Percentiles rank a stretch among this genome's conserved stretches.
Conservation (phyloP, 2,797 vertebrate genomes). For the Neostethus bicornis region DNA sequence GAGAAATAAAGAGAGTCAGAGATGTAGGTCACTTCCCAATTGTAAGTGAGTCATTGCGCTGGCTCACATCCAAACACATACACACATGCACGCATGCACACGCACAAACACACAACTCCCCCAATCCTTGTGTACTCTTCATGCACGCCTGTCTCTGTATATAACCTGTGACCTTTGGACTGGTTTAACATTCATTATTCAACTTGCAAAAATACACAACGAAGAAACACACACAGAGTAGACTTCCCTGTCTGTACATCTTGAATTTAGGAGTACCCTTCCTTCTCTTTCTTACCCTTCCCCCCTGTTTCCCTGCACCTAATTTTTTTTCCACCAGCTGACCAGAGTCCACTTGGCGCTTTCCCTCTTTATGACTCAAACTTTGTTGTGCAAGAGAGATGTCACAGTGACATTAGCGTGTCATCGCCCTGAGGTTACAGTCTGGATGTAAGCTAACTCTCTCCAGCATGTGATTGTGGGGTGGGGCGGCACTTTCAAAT, state of each 20-base stretch:
- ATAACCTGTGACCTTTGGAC: constrained; percentile 65
- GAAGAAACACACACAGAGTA: constrained; percentile 13
- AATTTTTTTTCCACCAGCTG: constrained; percentile 13
- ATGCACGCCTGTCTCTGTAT: constrained; percentile 27
- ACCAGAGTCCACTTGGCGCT: constrained; percentile 20
- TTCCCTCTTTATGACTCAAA: constrained; percentile 26
- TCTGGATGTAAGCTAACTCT: constrained; percentile 1
- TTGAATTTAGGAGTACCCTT: constrained; percentile 36
- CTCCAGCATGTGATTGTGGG: constrained; percentile 8
- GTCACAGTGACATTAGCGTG: constrained; percentile 37
- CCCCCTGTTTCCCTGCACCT: background rate
- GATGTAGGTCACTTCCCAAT: constrained; percentile 76
- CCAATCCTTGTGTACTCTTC: background rate
- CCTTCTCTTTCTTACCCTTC: constrained; percentile 18
- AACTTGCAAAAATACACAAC: constrained; percentile 26
- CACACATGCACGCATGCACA: constrained; percentile 18
- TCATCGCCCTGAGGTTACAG: constrained; percentile 17
- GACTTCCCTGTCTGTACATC: constrained; percentile 36
- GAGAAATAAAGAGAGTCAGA: constrained; percentile 59
- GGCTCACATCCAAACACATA: constrained; percentile 52
- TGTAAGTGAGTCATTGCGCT: constrained; percentile 72
- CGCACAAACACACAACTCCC: constrained; percentile 24
- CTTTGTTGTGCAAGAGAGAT: constrained; percentile 12
- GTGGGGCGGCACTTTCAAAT: background rate
- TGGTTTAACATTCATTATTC: constrained; percentile 45